Evolutionary conservation across 2,113 vertebrate species (phyloP).

Genomic region (Thamnophis sirtalis): DNA sequence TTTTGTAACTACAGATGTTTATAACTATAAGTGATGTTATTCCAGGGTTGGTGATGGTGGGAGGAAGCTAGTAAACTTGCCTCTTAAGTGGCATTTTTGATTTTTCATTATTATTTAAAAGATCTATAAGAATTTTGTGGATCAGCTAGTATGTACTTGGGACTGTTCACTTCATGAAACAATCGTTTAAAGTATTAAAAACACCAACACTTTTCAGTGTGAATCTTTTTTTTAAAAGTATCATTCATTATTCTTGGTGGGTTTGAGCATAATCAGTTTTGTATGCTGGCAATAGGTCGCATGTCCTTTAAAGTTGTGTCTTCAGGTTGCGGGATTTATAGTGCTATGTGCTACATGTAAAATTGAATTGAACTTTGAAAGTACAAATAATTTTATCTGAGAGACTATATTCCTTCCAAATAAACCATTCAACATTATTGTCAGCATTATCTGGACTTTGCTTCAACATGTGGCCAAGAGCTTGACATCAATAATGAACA

Average conservation of each 20-base stretch:
- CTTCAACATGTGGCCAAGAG: not conserved
- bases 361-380: not conserved
- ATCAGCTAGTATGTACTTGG: not conserved
- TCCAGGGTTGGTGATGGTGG: conserved; percentile 52
- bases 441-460: not conserved
- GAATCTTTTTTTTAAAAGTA: not conserved
- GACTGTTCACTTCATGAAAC: conserved; percentile 7
- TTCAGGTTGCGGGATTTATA: not conserved
- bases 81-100: conserved; percentile 26
- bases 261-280: not conserved
- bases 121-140: not conserved
- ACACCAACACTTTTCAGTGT: not conserved
- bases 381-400: not conserved
- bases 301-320: not conserved
- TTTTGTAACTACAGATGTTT: conserved; percentile 64
- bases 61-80: conserved; percentile 44
- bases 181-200: conserved; percentile 2
- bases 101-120: conserved; percentile 26
- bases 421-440: not conserved
- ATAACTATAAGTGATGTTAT: conserved; percentile 60
- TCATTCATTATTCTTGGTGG: not conserved
- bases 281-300: not conserved
- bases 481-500: not conserved
- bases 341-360: not conserved
- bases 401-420: not conserved